phyloP scores from a whole-genome alignment of 2,888 invertebrate genomes.

The Trilocha varians region DNA sequence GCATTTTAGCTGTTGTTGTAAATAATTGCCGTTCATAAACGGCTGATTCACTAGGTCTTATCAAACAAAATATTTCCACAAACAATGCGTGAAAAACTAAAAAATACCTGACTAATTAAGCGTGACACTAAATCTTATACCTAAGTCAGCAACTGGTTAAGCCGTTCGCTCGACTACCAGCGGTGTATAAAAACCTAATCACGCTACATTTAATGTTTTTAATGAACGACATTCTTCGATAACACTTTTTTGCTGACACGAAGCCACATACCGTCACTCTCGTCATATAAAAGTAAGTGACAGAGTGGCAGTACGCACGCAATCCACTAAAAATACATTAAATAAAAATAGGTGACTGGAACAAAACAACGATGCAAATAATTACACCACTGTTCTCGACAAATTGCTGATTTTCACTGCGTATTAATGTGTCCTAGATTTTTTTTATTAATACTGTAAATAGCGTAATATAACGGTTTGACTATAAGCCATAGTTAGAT shows the following conservation, averaged over 20 bases:
- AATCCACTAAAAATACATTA: conserved; percentile 26
- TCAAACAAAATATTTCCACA: too few species aligned
- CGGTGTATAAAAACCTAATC: too few species aligned
- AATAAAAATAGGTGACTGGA: conserved; percentile 33
- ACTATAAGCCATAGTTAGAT: background rate
- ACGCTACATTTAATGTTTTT: too few species aligned
- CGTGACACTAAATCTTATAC: too few species aligned
- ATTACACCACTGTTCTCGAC: background rate
- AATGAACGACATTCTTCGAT: background rate
- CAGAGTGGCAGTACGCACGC: conserved; percentile 32
- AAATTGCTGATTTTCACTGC: conserved; percentile 2
- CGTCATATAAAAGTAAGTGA: conserved; percentile 9
- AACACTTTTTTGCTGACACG: background rate
- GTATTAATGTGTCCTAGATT: background rate
- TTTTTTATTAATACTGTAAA: background rate
- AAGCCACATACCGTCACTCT: background rate
- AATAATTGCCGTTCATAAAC: too few species aligned
- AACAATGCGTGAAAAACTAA: too few species aligned
- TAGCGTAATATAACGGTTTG: background rate
- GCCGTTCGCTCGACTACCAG: too few species aligned
- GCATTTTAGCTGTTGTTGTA: too few species aligned
- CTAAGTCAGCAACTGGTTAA: too few species aligned
- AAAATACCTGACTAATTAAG: too few species aligned
- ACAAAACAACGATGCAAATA: conserved; percentile 13
- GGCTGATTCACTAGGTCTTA: too few species aligned